Evolutionary conservation across 2,888 invertebrate genomes (phyloP).

Genomic region (Blastobasis lacticolella): DNA sequence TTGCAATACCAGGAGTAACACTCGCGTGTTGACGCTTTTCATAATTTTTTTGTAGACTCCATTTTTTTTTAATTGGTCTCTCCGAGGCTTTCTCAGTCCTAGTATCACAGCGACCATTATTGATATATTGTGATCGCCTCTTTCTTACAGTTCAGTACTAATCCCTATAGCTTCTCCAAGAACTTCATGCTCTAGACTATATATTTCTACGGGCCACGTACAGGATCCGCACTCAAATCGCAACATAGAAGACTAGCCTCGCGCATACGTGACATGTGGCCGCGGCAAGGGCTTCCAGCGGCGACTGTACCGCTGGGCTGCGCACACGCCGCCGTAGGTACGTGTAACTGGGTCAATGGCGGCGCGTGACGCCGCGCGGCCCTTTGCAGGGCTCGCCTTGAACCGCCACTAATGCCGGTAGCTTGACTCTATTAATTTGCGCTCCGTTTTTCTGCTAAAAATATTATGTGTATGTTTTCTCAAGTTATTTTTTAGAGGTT

Average conservation of each 20-base stretch:
- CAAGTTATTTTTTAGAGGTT: too few species aligned
- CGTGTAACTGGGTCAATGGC: constrained; percentile 68
- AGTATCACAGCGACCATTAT: too few species aligned
- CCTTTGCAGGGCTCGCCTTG: constrained; percentile 70
- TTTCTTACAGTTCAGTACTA: not conserved
- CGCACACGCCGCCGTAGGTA: constrained; percentile 46
- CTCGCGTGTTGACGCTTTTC: too few species aligned
- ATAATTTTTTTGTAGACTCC: too few species aligned
- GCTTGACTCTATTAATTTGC: constrained; percentile 58
- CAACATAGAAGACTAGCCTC: not conserved
- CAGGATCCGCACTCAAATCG: not conserved
- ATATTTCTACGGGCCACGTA: not conserved
- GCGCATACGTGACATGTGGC: constrained; percentile 38
- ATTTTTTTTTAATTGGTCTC: too few species aligned
- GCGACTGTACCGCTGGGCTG: constrained; percentile 52
- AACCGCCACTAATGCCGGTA: constrained; percentile 52
- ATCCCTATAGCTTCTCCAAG: not conserved
- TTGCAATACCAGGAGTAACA: too few species aligned
- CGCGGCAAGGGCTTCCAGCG: constrained; percentile 44
- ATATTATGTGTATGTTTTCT: constrained; percentile 15
- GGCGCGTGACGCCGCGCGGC: constrained; percentile 68
- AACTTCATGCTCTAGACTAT: not conserved
- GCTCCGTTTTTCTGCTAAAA: constrained; percentile 53
- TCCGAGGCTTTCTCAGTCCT: too few species aligned
- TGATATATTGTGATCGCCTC: too few species aligned